Evolutionary conservation across 2,888 invertebrate genomes (phyloP).

Genomic region (Hesperia comma): DNA sequence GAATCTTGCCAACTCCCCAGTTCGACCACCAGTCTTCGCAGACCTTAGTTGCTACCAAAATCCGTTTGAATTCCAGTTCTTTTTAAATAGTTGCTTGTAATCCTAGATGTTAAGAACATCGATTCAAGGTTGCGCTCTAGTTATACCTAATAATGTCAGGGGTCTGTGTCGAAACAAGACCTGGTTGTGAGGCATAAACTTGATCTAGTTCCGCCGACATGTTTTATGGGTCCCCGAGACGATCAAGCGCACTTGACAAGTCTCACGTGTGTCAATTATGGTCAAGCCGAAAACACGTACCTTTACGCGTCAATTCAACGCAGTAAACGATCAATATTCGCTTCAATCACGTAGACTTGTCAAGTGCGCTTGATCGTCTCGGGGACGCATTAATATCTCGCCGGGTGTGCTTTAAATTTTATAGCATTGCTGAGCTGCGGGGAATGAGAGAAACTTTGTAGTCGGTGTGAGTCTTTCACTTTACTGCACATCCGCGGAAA

Average conservation of each 20-base stretch:
- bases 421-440: not conserved
- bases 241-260: too few species aligned
- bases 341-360: too few species aligned
- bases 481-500: too few species aligned
- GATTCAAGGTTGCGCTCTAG: conserved; percentile 44
- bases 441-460: too few species aligned
- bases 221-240: too few species aligned
- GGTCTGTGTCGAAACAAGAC: conserved; percentile 46
- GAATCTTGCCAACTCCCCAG: conserved; percentile 40
- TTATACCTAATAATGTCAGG: conserved; percentile 44
- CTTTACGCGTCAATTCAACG: too few species aligned
- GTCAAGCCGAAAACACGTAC: too few species aligned
- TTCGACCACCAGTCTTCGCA: conserved; percentile 38
- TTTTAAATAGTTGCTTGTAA: conserved; percentile 36
- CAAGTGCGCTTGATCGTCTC: too few species aligned
- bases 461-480: too few species aligned
- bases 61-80: conserved; percentile 28
- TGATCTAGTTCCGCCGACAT: conserved; percentile 42
- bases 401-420: conserved; percentile 20
- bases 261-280: too few species aligned
- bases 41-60: conserved; percentile 27
- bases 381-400: conserved; percentile 32
- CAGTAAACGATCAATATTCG: too few species aligned
- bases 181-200: conserved; percentile 41
- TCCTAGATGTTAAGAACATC: conserved; percentile 40